Conservation (phyloP, 2,797 vertebrate genomes). For the Oryzias sinensis region DNA sequence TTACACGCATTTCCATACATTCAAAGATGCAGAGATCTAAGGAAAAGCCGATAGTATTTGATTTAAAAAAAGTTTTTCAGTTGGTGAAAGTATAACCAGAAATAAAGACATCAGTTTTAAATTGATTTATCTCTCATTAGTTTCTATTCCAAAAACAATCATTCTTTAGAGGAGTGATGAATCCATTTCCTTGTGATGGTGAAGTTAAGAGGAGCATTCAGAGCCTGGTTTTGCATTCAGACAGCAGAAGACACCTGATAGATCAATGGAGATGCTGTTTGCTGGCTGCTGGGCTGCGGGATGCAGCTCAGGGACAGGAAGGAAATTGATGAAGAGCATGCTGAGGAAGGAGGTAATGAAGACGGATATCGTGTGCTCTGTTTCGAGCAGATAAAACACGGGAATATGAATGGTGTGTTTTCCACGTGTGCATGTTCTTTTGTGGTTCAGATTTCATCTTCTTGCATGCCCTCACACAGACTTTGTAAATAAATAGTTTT, state of each 20-base stretch:
- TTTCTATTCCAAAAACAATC: neutral
- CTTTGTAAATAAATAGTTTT: too few relatives aligned
- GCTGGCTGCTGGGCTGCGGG: conserved; percentile 11
- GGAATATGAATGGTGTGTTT: conserved; percentile 14
- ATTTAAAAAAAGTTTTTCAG: too few relatives aligned
- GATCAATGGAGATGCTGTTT: conserved; percentile 37
- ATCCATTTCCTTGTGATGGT: neutral
- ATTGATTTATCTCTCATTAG: neutral
- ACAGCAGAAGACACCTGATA: conserved; percentile 29
- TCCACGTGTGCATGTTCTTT: conserved; percentile 3
- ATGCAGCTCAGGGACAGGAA: conserved; percentile 3
- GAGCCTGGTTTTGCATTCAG: conserved; percentile 31
- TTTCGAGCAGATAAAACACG: conserved; percentile 43
- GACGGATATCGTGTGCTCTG: conserved; percentile 31
- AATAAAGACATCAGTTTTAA: too few relatives aligned
- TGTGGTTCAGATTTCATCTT: neutral
- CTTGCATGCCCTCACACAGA: too few relatives aligned
- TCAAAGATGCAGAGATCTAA: too few relatives aligned
- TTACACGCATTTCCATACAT: too few relatives aligned
- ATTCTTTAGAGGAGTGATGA: neutral
- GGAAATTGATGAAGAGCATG: conserved; percentile 23
- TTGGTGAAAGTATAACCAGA: too few relatives aligned
- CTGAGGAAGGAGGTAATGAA: conserved; percentile 32
- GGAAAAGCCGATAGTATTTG: too few relatives aligned
- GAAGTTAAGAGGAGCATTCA: conserved; percentile 5